phyloP scores from a whole-genome alignment of 2,113 vertebrate genomes.

The Laticauda laticaudata region DNA sequence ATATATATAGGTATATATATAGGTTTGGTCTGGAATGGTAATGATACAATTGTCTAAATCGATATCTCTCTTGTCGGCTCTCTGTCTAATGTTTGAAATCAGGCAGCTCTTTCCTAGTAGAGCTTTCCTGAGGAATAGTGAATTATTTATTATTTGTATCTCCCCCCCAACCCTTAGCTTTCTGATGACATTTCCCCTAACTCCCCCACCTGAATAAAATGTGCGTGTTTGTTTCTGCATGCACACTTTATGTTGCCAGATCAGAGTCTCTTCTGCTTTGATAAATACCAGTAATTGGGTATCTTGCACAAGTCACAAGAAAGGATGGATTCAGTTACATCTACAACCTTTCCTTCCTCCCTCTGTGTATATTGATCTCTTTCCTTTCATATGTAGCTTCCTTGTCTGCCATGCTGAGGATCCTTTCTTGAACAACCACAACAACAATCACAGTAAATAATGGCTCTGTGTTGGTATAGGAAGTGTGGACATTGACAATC shows the following conservation, averaged over 20 bases:
- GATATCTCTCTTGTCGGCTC: constrained; percentile 81
- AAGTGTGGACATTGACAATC: constrained; percentile 58
- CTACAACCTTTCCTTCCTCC: constrained; percentile 54
- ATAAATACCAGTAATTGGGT: constrained; percentile 83
- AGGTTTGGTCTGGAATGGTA: constrained; percentile 78
- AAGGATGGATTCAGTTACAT: constrained; percentile 80
- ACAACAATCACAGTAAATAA: constrained; percentile 42
- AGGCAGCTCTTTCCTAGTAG: constrained; percentile 76
- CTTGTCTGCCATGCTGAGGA: constrained; percentile 61
- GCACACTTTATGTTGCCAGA: constrained; percentile 70
- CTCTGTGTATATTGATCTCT: constrained; percentile 70
- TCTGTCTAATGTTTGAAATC: constrained; percentile 83
- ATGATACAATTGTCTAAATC: constrained; percentile 85
- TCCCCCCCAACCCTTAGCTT: constrained; percentile 62
- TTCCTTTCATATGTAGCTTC: constrained; percentile 58
- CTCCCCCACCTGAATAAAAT: constrained; percentile 58
- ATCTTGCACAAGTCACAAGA: constrained; percentile 74
- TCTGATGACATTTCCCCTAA: constrained; percentile 63
- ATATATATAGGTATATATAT: too few species aligned
- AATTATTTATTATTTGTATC: constrained; percentile 89
- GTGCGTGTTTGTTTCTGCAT: not conserved
- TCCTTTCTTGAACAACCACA: constrained; percentile 46
- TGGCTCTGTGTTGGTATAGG: constrained; percentile 64
- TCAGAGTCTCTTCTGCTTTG: constrained; percentile 76
- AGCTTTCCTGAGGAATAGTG: constrained; percentile 81